Percentiles rank a stretch among this genome's conserved stretches.
phyloP scores from a whole-genome alignment of 2,888 invertebrate species.

The Drosophila anomelani region DNA sequence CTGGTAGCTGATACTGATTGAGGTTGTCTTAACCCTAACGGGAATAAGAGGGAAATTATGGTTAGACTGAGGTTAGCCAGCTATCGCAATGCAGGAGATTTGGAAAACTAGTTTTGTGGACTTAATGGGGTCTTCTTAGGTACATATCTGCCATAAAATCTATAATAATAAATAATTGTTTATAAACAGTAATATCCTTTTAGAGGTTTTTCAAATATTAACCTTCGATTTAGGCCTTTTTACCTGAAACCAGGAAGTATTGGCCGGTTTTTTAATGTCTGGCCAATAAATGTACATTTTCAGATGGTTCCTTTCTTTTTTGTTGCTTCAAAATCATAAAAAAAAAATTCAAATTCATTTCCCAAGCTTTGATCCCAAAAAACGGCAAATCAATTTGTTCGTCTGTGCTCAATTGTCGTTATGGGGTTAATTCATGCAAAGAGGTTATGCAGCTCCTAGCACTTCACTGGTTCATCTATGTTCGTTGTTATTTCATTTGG shows the following conservation, averaged over 20 bases:
- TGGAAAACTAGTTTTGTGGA: not conserved
- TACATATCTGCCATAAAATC: not conserved
- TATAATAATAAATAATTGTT: not conserved
- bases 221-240: not conserved
- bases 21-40: slow-evolving; percentile 50
- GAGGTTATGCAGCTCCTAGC: slow-evolving; percentile 49
- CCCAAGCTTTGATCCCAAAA: slow-evolving; percentile 1
- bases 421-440: slow-evolving; percentile 62
- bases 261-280: too few species aligned
- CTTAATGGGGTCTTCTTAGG: not conserved
- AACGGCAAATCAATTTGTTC: slow-evolving; percentile 12
- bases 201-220: not conserved
- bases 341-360: not conserved
- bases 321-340: not conserved
- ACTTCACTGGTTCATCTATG: slow-evolving; percentile 35
- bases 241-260: too few species aligned
- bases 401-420: slow-evolving; percentile 33
- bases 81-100: not conserved
- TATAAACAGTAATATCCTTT: not conserved
- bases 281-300: too few species aligned
- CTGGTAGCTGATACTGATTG: slow-evolving; percentile 41
- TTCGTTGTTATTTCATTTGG: slow-evolving; percentile 37
- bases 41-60: not conserved
- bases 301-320: too few species aligned
- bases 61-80: not conserved